These are phyloP conservation scores for Paralichthys olivaceus DNA, from an alignment of 2,113 vertebrate species.

Conservation along the genomic window DNA sequence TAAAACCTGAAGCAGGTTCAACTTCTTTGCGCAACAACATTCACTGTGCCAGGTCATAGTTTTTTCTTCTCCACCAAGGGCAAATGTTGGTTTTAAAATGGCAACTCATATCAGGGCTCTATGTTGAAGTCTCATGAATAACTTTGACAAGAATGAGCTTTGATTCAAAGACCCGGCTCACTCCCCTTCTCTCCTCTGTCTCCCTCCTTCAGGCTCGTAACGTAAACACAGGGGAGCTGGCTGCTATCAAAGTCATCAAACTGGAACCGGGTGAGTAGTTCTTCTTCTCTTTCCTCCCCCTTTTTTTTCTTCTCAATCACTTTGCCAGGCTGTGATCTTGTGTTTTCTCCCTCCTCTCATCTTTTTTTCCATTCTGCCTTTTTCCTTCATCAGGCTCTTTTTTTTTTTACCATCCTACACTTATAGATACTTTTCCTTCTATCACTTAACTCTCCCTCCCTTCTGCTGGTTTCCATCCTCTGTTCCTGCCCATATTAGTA, in stretches of 20 bases:
- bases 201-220: conserved; percentile 89
- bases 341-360: background rate
- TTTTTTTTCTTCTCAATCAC: background rate
- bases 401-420: background rate
- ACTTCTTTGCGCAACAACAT: no score
- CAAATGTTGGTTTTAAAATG: no score
- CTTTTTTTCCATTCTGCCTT: background rate
- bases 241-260: conserved; percentile 99
- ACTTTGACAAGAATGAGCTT: no score
- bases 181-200: conserved; percentile 15
- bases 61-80: no score
- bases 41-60: no score
- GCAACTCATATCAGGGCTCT: no score
- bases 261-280: conserved; percentile 94
- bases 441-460: background rate
- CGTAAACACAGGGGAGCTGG: conserved; percentile 90
- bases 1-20: no score
- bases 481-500: background rate
- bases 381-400: background rate
- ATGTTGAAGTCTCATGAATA: no score
- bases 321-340: background rate
- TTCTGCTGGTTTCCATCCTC: background rate
- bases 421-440: background rate
- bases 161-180: background rate
- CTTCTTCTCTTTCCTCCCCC: conserved; percentile 6